Conservation (phyloP, 2,888 invertebrate genomes). For the Oscheius myriophilus region DNA sequence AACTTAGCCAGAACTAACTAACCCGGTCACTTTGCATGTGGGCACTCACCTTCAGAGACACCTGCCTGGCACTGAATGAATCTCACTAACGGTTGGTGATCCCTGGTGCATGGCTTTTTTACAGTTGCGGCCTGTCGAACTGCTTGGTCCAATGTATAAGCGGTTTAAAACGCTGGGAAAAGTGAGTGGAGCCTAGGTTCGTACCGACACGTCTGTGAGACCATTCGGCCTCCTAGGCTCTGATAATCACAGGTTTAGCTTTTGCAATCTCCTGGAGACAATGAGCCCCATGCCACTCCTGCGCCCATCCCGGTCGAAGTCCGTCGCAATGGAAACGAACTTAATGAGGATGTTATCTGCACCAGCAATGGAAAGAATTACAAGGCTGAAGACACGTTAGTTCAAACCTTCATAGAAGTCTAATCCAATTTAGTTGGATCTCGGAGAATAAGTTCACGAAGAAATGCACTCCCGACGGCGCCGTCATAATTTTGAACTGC, state of each 20-base stretch:
- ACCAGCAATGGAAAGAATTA: constrained; percentile 18
- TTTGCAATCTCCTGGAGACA: constrained; percentile 5
- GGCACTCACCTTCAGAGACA: not conserved
- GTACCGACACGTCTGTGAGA: constrained; percentile 10
- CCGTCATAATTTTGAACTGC: constrained; percentile 55
- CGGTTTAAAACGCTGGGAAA: constrained; percentile 28
- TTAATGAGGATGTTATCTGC: constrained; percentile 18
- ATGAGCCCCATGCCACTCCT: not conserved
- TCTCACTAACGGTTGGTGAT: not conserved
- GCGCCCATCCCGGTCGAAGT: constrained; percentile 8
- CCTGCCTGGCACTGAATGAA: not conserved
- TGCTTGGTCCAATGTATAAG: constrained; percentile 52
- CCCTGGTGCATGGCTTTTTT: constrained; percentile 23
- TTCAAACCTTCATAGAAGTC: not conserved
- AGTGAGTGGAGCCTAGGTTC: constrained; percentile 32
- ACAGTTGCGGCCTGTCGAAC: constrained; percentile 47
- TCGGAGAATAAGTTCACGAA: constrained; percentile 59
- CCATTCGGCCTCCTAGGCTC: not conserved
- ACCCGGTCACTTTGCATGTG: constrained; percentile 5
- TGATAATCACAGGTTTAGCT: constrained; percentile 9
- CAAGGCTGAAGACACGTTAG: constrained; percentile 29
- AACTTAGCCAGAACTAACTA: not conserved
- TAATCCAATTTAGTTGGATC: constrained; percentile 57
- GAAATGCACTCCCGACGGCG: constrained; percentile 56
- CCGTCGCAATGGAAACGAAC: constrained; percentile 10